A percentile compares a stretch with the other conserved stretches of the same genome.
phyloP scores from a whole-genome alignment of 2,797 vertebrate genomes.

The Calcarius lapponicus region DNA sequence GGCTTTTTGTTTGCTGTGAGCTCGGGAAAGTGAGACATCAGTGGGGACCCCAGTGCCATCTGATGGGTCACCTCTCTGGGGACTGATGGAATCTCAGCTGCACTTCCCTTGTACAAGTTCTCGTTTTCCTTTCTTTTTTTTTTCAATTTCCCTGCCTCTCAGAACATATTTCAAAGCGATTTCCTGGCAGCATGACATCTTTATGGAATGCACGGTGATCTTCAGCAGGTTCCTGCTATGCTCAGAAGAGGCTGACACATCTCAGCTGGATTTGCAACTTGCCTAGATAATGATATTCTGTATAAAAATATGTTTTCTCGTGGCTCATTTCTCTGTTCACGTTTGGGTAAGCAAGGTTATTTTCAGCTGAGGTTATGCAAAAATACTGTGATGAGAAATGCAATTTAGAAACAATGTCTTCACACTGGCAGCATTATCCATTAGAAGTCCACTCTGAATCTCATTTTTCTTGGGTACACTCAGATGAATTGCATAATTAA shows the following conservation, averaged over 20 bases:
- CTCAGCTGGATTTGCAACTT: neutral
- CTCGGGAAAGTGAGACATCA: fast-evolving
- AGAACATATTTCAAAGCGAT: neutral
- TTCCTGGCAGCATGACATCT: slow-evolving; percentile 14
- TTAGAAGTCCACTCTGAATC: neutral
- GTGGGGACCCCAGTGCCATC: neutral
- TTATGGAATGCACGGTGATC: neutral
- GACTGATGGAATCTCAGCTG: neutral
- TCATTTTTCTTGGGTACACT: neutral
- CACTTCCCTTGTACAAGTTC: neutral
- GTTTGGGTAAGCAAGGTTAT: neutral
- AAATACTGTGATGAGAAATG: slow-evolving; percentile 18
- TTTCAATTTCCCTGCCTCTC: neutral
- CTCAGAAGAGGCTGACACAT: neutral
- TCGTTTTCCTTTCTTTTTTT: neutral
- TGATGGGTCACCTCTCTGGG: neutral
- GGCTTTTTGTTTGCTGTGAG: neutral
- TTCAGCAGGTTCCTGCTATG: neutral
- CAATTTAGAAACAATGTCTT: neutral
- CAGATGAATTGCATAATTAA: slow-evolving; percentile 15
- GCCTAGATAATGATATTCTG: neutral
- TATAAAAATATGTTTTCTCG: neutral
- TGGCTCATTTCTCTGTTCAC: neutral
- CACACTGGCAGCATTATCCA: neutral
- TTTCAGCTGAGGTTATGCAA: slow-evolving; percentile 3